These are phyloP conservation scores for Condylostylus longicornis DNA, from an alignment of 1,140 invertebrate species.

Conservation along the genomic window DNA sequence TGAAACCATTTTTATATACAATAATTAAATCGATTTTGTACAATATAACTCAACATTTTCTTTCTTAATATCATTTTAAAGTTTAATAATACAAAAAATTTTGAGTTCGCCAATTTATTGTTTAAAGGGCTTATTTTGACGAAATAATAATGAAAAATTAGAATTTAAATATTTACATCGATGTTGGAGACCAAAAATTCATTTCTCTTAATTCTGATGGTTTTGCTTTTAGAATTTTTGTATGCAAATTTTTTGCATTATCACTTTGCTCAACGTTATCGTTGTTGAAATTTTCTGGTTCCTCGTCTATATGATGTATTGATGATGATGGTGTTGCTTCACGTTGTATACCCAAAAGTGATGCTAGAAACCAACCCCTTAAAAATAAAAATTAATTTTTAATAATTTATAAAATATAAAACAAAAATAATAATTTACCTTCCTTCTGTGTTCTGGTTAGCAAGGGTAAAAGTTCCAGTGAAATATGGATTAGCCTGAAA, in stretches of 20 bases:
- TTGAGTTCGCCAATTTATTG: no score
- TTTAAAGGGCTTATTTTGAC: no score
- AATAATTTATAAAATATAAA: not conserved
- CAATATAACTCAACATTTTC: no score
- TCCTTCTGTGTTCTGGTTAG: not conserved
- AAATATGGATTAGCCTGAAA: constrained; percentile 13
- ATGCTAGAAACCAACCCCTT: constrained; percentile 4
- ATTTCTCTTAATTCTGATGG: constrained; percentile 61
- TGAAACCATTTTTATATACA: no score
- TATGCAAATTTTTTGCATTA: not conserved
- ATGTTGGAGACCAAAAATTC: constrained; percentile 72
- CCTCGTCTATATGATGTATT: constrained; percentile 1
- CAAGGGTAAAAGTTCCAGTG: constrained; percentile 3
- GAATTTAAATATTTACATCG: constrained; percentile 54
- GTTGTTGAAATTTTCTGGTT: not conserved
- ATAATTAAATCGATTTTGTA: no score
- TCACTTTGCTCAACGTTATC: not conserved
- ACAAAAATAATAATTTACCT: not conserved
- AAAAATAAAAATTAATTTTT: not conserved
- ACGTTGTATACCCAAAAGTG: constrained; percentile 4
- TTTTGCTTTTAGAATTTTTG: constrained; percentile 34
- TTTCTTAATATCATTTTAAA: no score
- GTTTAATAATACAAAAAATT: no score
- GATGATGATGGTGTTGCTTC: constrained; percentile 1
- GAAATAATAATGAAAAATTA: no score